Evolutionary conservation across 2,113 vertebrate genomes (phyloP), one percentile per base, ranked within the genome.

Genomic region (Todiramphus saurophagus): DNA sequence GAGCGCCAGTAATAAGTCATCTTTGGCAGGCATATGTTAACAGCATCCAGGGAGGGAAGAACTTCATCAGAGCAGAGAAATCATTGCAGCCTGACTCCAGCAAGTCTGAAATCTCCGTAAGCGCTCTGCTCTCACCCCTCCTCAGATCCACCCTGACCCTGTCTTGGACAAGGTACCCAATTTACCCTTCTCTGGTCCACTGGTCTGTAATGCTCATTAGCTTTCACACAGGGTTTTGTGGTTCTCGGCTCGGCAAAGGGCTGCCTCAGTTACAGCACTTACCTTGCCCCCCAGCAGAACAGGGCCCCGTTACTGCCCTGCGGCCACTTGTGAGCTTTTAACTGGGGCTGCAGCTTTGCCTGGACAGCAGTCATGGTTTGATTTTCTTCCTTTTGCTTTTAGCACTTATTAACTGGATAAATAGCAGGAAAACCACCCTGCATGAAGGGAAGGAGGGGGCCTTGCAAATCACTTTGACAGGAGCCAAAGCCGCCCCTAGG

Each of bases 301-400:
- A 25, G 73, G 21, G 24, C 39, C 3, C 0, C 0, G 0, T 59
- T 17, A 13, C 41, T 9, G 48, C 44, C 44, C 30, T 73, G 41
- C 2, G 1, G 55, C 48, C 66, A 46, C 27, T 21, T 17, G 30
- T 8, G 16, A 16, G 37, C 12, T 41, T 59, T 39, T 67, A 60
- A 53, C 46, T 8, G 24, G 46, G 67, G 67, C 60, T 62, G 74
- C 53, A 24, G 16, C 64, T 53, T 16, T 19, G 33, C 21, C 27
- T 10, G 46, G 56, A 23, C 14, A 9, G 60, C 41, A 48, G 2
- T 31, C 1, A 0, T 10, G n/a, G 60, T 20, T 35, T 27, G 21
- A 43, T 66, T 60, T 35, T 11, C 39, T 44, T 80, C 35, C 60
- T 20, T 31, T 80, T 74, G 20, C 74, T 75, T 30, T 44, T 35